Evolutionary conservation across 2,888 invertebrate genomes (phyloP).

Genomic region (Deilephila porcellus): DNA sequence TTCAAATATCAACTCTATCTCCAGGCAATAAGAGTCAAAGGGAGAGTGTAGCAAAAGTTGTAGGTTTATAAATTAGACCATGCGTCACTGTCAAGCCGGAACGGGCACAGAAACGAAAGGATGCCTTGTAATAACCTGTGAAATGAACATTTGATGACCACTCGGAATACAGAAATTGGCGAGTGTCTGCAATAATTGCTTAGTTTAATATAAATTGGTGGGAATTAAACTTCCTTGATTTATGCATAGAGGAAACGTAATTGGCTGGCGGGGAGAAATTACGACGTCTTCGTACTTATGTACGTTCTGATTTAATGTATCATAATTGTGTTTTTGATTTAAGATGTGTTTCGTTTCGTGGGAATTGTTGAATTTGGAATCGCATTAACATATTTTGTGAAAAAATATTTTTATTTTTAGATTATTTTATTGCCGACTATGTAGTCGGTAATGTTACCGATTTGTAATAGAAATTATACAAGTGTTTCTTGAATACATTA

Average conservation of each 20-base stretch:
- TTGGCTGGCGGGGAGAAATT: conserved; percentile 33
- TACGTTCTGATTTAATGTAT: conserved; percentile 17
- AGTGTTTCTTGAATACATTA: no score
- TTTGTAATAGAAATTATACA: no score
- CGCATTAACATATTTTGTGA: no score
- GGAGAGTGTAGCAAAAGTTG: conserved; percentile 50
- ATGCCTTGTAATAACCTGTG: conserved; percentile 73
- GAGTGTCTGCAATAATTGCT: conserved; percentile 52
- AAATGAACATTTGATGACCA: conserved; percentile 76
- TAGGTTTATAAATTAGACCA: conserved; percentile 73
- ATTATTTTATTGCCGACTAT: no score
- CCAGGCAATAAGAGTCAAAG: conserved; percentile 44
- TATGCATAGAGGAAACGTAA: conserved; percentile 31
- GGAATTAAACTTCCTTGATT: conserved; percentile 50
- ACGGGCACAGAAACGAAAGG: conserved; percentile 56
- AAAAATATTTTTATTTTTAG: no score
- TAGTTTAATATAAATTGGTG: conserved; percentile 48
- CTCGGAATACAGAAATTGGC: conserved; percentile 53
- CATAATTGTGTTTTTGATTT: neutral
- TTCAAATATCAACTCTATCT: conserved; percentile 54
- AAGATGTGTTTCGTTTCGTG: neutral
- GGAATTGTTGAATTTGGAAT: neutral
- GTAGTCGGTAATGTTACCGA: no score
- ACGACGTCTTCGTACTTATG: conserved; percentile 9
- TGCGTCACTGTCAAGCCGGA: conserved; percentile 73